Percentiles rank a stretch among this genome's conserved stretches.
Evolutionary conservation across 2,797 vertebrate genomes (phyloP).

Genomic region (Ctenosaura bakeri): DNA sequence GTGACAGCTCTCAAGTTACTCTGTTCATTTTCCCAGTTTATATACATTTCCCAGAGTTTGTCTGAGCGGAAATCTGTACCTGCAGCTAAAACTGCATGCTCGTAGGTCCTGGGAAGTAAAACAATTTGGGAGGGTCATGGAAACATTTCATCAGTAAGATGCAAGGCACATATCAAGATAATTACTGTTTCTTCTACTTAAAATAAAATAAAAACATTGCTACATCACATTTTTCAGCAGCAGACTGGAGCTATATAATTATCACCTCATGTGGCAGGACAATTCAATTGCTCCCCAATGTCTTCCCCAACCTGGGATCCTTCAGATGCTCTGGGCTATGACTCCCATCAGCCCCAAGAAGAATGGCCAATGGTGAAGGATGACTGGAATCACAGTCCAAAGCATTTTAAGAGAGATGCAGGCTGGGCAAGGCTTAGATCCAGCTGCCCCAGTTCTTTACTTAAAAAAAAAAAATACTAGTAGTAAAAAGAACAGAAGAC

Average conservation of each 20-base stretch:
- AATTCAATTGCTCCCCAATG: not conserved
- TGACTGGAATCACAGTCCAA: not conserved
- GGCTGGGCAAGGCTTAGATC: not conserved
- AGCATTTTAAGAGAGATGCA: too few relatives aligned
- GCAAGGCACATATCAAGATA: not conserved
- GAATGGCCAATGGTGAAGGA: not conserved
- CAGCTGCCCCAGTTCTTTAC: not conserved
- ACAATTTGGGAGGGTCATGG: constrained; percentile 38
- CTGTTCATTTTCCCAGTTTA: constrained; percentile 94
- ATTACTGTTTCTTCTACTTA: not conserved
- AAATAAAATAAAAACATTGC: not conserved
- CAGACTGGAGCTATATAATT: not conserved
- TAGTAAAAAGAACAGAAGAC: not conserved
- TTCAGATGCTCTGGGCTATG: not conserved
- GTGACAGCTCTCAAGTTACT: constrained; percentile 92
- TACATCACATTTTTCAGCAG: not conserved
- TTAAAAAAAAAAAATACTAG: not conserved
- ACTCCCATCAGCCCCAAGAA: not conserved
- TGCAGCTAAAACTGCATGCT: constrained; percentile 94
- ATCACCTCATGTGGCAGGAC: too few relatives aligned
- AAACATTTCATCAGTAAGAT: not conserved
- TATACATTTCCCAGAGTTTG: constrained; percentile 95
- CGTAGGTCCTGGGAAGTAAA: constrained; percentile 88
- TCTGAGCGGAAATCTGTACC: constrained; percentile 98
- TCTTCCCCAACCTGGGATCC: not conserved